Base-by-base conservation (phyloP, 2,888 invertebrate genomes). In the Bugulina stolonifera region DNA sequence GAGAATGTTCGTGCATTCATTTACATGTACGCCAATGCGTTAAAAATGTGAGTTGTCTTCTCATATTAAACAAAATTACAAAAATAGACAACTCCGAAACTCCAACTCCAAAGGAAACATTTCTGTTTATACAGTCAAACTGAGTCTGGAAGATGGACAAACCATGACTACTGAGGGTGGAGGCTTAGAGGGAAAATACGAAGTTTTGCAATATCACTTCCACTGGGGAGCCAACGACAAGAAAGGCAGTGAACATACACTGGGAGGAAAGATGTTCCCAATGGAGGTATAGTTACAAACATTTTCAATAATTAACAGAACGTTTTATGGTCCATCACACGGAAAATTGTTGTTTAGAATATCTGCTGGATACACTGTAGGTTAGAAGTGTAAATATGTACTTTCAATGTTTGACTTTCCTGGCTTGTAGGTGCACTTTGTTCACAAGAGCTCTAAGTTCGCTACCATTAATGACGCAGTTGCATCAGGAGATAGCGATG, bases 231-330 rank as follows among this genome's bases (percentile, higher is more conserved):
- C 10, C 10, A 70, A 10, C 27, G n/a, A 70, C 52, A 23, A 29
- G 3, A 32, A 29, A n/a, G 70, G 70, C 35, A 54, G 52, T 25
- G 70, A 70, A 52, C 70, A 70, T 32, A 2, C 14, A 27, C 10
- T 35, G 2, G 32, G 43, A 25, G 70, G 70, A 23, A 70, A 70
- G 10, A 10, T 3, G 5, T 70, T 43, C 25, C 70, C 70, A 29
- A 70, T 70, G 70, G 70, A 70, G 70, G 70, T 70, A n/a, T n/a
- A n/a, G n/a, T n/a, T n/a, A n/a, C 3, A n/a, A 22, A 57, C 57
- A 25, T 57, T 57, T 23, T 57, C 23, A 25, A 57, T 52, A 22
- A n/a, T n/a, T n/a, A n/a, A n/a, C n/a, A n/a, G n/a, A n/a, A n/a
- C n/a, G n/a, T n/a, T n/a, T n/a, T n/a, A n/a, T n/a, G n/a, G n/a